These are phyloP conservation scores for Catagonus wagneri DNA, from an alignment of 2,113 vertebrate species.

Conservation along the genomic window DNA sequence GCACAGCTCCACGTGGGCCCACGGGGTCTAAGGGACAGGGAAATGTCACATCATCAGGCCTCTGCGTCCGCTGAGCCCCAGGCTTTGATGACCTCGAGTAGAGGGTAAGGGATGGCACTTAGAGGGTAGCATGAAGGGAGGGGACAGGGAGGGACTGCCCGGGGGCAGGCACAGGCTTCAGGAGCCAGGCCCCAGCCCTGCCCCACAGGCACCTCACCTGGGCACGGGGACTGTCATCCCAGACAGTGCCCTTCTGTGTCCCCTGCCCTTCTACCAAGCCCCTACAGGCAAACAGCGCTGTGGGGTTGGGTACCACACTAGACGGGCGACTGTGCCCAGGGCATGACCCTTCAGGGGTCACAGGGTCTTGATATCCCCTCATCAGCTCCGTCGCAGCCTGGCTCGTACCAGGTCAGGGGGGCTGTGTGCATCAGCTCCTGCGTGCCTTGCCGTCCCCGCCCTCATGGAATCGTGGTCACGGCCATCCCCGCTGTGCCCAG, in stretches of 20 bases:
- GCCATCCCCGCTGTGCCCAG: slow-evolving; percentile 73
- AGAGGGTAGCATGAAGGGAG: background rate
- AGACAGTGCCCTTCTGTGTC: background rate
- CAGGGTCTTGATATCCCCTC: background rate
- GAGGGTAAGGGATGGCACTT: background rate
- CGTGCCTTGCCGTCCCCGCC: background rate
- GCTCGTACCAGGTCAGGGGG: slow-evolving; percentile 67
- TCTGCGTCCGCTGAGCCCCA: background rate
- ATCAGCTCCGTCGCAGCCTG: slow-evolving; percentile 48
- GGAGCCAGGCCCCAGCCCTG: background rate
- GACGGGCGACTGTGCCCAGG: background rate
- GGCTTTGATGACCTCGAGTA: background rate
- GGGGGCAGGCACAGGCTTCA: background rate
- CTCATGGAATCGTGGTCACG: background rate
- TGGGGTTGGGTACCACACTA: background rate
- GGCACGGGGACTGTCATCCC: background rate
- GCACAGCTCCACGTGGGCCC: background rate
- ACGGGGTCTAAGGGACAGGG: background rate
- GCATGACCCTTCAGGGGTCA: background rate
- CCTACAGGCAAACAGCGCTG: background rate
- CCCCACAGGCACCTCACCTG: background rate
- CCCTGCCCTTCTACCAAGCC: background rate
- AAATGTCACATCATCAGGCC: background rate
- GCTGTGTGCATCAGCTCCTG: background rate
- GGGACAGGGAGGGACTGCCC: background rate